Evolutionary conservation across 64 coral and sea anemone genomes (phyloP).

Genomic region (Trachythela sp.): DNA sequence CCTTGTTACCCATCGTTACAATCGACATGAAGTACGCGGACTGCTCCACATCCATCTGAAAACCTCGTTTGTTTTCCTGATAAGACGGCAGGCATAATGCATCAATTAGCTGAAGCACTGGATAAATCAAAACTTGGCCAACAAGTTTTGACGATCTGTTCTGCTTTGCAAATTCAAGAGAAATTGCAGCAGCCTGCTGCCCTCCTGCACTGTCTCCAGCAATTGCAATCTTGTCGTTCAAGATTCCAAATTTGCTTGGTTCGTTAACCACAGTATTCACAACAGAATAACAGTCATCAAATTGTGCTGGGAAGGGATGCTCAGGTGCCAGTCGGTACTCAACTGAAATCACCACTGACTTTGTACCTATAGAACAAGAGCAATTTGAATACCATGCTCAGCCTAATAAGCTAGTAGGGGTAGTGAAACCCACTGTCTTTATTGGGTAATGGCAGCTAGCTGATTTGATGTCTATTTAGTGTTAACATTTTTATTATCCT

Average conservation of each 20-base stretch:
- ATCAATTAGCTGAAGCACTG: not conserved
- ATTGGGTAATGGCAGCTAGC: too few species aligned
- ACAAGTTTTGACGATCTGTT: not conserved
- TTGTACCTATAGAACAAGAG: not conserved
- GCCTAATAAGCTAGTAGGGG: too few species aligned
- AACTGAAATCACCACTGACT: slow-evolving; percentile 14
- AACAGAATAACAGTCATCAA: not conserved
- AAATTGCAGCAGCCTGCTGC: not conserved
- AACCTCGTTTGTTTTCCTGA: not conserved
- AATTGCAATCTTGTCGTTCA: not conserved
- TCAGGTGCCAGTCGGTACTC: not conserved
- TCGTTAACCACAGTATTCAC: not conserved
- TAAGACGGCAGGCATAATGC: not conserved
- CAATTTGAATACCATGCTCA: too few species aligned
- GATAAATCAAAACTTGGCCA: not conserved
- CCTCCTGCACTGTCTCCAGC: slow-evolving; percentile 5
- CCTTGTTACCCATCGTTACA: not conserved
- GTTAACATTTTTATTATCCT: too few species aligned
- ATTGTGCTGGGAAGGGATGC: not conserved
- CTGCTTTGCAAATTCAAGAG: not conserved
- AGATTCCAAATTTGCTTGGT: not conserved
- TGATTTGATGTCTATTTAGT: too few species aligned
- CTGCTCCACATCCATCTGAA: not conserved
- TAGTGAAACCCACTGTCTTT: too few species aligned
- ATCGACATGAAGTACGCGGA: not conserved